Percentiles rank a stretch among this genome's conserved stretches.
Conservation (phyloP, 2,797 vertebrate genomes). For the Coccyzus lansbergi region DNA sequence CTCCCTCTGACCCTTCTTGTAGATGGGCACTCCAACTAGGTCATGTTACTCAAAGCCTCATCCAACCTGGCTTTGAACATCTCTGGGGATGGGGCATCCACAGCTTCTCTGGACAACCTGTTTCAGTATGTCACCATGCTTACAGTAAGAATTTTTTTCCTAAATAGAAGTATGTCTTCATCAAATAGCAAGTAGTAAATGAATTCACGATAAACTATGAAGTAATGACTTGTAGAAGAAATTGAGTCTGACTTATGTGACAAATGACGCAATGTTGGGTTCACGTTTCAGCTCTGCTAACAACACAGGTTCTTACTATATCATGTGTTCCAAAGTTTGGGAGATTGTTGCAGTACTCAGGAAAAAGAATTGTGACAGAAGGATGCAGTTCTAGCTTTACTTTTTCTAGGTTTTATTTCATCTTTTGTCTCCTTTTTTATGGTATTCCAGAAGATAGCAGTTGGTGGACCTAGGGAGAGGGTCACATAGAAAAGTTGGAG, state of each 20-base stretch:
- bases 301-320: neutral
- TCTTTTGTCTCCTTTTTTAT: neutral
- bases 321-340: neutral
- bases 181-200: neutral
- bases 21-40: too few relatives aligned
- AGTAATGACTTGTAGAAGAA: neutral
- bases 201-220: neutral
- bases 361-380: neutral
- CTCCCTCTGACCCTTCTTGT: too few relatives aligned
- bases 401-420: neutral
- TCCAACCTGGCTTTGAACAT: too few relatives aligned
- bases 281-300: neutral
- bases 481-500: neutral
- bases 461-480: neutral
- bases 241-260: neutral
- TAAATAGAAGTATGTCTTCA: neutral
- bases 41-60: too few relatives aligned
- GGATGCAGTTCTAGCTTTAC: neutral
- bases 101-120: too few relatives aligned
- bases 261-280: neutral
- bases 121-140: too few relatives aligned
- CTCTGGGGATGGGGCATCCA: too few relatives aligned
- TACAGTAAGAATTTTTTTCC: too few relatives aligned
- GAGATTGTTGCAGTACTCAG: neutral
- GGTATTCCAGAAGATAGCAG: neutral